Percentiles rank a stretch among this genome's conserved stretches.
These are phyloP conservation scores for Chascanopsetta lugubris DNA, from an alignment of 2,113 vertebrate species.

Conservation along the genomic window DNA sequence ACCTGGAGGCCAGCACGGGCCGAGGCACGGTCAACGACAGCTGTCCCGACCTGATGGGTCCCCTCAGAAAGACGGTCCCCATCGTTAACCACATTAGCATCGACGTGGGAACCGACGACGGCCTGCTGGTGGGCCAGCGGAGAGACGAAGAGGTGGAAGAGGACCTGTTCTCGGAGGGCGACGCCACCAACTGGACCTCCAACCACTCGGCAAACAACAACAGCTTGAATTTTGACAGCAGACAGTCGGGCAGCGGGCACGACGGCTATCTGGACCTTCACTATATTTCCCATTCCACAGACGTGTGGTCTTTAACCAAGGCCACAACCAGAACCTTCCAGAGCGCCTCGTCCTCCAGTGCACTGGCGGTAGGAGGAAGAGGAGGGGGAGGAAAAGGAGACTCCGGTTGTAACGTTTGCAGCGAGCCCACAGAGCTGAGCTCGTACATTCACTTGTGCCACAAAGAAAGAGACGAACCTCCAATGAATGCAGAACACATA, in stretches of 20 bases:
- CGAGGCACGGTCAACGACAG: slow-evolving; percentile 39
- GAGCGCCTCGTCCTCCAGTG: slow-evolving; percentile 44
- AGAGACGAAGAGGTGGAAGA: slow-evolving; percentile 57
- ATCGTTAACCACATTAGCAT: slow-evolving; percentile 73
- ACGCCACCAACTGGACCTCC: slow-evolving; percentile 85
- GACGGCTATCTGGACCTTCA: slow-evolving; percentile 76
- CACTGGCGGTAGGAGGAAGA: slow-evolving; percentile 45
- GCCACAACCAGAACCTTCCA: slow-evolving; percentile 66
- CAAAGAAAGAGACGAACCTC: slow-evolving; percentile 56
- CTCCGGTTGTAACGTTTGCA: slow-evolving; percentile 29
- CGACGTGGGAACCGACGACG: slow-evolving; percentile 67
- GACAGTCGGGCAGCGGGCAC: slow-evolving; percentile 60
- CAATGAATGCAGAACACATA: slow-evolving; percentile 39
- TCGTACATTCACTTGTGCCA: slow-evolving; percentile 72
- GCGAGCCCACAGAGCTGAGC: slow-evolving; percentile 46
- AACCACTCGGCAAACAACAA: slow-evolving; percentile 92
- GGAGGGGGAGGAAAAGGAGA: too few species aligned
- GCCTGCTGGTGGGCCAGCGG: slow-evolving; percentile 60
- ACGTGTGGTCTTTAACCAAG: slow-evolving; percentile 68
- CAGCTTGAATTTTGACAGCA: slow-evolving; percentile 75
- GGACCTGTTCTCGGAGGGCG: slow-evolving; percentile 65
- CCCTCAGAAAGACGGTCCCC: slow-evolving; percentile 70
- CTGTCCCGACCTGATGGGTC: slow-evolving; percentile 67
- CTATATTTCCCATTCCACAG: slow-evolving; percentile 59
- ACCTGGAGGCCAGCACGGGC: slow-evolving; percentile 69